Percentiles rank a stretch among this genome's conserved stretches.
Conservation (phyloP, 1,140 invertebrate species). For the Drosophila auraria region DNA sequence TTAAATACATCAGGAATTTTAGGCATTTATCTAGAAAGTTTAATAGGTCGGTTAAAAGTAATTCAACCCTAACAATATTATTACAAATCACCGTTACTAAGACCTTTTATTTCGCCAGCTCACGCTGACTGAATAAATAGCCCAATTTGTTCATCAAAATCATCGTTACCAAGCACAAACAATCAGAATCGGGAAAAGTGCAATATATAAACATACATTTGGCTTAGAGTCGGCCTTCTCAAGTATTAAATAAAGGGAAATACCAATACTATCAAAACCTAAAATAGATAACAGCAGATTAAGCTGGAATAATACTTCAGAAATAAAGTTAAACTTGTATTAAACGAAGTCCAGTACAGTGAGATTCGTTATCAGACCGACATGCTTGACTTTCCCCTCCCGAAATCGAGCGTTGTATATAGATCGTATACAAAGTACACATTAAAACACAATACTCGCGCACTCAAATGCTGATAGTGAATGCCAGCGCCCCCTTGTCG, state of each 20-base stretch:
- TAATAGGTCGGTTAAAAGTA: neutral
- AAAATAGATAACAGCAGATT: slow-evolving; percentile 22
- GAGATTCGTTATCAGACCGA: slow-evolving; percentile 43
- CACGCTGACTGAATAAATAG: slow-evolving; percentile 41
- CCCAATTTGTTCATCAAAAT: slow-evolving; percentile 9
- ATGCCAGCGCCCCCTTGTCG: slow-evolving; percentile 26
- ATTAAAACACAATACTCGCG: slow-evolving; percentile 12
- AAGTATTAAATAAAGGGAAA: neutral
- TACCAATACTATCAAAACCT: neutral
- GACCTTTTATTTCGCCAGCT: slow-evolving; percentile 1
- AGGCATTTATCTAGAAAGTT: neutral
- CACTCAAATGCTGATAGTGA: slow-evolving; percentile 44
- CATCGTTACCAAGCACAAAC: slow-evolving; percentile 48
- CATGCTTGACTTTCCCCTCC: slow-evolving; percentile 32
- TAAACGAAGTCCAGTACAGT: slow-evolving; percentile 28
- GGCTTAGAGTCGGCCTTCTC: neutral
- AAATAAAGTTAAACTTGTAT: slow-evolving; percentile 6
- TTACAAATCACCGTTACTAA: no score
- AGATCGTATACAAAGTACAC: slow-evolving; percentile 12
- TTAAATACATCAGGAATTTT: neutral
- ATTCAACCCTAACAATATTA: neutral
- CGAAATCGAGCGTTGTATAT: slow-evolving; percentile 23
- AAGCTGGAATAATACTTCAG: slow-evolving; percentile 8
- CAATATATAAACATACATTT: slow-evolving; percentile 4
- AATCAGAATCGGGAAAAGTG: slow-evolving; percentile 10